Evolutionary conservation across 2,113 vertebrate genomes (phyloP).

Genomic region (Myiagra hebetior): DNA sequence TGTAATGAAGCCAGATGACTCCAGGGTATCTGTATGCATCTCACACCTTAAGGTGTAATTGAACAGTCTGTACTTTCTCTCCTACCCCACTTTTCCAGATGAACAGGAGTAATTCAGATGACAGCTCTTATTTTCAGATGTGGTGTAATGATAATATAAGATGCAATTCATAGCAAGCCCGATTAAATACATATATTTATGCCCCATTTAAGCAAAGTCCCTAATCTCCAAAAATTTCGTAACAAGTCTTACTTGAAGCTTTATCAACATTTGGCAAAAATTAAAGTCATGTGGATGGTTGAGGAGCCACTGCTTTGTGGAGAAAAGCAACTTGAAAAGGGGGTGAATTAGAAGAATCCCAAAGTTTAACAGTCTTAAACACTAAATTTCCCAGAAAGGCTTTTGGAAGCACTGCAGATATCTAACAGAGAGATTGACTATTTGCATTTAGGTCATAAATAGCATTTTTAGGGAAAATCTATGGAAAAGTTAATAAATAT

Average conservation of each 20-base stretch:
- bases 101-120: background rate
- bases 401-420: background rate
- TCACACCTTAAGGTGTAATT: background rate
- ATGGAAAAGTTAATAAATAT: background rate
- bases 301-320: background rate
- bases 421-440: background rate
- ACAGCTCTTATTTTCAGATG: background rate
- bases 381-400: background rate
- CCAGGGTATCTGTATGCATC: background rate
- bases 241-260: background rate
- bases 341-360: background rate
- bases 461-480: background rate
- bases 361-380: background rate
- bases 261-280: background rate
- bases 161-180: background rate
- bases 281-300: background rate
- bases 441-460: background rate
- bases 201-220: background rate
- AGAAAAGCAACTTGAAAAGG: background rate
- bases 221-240: background rate
- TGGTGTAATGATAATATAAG: background rate
- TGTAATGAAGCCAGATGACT: background rate
- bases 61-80: background rate
- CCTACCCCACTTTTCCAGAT: constrained; percentile 7
- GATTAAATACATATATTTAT: background rate